Evolutionary conservation across 2,113 vertebrate species (phyloP).

Genomic region (Scortum barcoo): DNA sequence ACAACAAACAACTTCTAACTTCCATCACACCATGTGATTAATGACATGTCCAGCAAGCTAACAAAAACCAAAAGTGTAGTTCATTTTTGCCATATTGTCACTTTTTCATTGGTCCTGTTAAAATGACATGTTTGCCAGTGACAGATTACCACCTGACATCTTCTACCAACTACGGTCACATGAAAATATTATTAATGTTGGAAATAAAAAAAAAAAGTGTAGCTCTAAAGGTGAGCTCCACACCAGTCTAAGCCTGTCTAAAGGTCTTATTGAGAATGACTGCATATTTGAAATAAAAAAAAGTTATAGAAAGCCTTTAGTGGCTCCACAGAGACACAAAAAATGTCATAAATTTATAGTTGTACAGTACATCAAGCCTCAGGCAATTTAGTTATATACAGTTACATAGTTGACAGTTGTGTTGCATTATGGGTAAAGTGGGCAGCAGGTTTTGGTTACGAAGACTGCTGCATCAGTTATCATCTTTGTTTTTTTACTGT

Average conservation of each 20-base stretch:
- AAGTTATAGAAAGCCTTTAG: neutral
- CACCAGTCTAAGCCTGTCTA: neutral
- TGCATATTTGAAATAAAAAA: too few relatives aligned
- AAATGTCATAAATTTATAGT: neutral
- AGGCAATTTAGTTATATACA: too few relatives aligned
- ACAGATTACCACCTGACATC: neutral
- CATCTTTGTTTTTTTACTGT: neutral
- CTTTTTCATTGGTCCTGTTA: neutral
- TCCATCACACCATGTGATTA: conserved; percentile 11
- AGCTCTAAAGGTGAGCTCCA: neutral
- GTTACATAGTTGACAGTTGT: too few relatives aligned
- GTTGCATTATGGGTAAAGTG: neutral
- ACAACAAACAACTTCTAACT: conserved; percentile 8
- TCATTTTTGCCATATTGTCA: conserved; percentile 10
- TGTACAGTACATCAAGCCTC: too few relatives aligned
- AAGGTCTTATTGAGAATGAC: neutral
- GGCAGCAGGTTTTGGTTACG: neutral
- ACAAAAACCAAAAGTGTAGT: neutral
- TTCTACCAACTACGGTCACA: neutral
- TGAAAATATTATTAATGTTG: neutral
- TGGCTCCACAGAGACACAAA: neutral
- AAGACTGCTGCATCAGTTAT: neutral
- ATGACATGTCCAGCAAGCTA: neutral
- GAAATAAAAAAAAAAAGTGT: too few relatives aligned
- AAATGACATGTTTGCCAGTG: conserved; percentile 10